Percentiles rank a stretch among this genome's conserved stretches.
These are phyloP conservation scores for Eristalinus aeneus DNA, from an alignment of 2,888 invertebrate species.

Conservation along the genomic window DNA sequence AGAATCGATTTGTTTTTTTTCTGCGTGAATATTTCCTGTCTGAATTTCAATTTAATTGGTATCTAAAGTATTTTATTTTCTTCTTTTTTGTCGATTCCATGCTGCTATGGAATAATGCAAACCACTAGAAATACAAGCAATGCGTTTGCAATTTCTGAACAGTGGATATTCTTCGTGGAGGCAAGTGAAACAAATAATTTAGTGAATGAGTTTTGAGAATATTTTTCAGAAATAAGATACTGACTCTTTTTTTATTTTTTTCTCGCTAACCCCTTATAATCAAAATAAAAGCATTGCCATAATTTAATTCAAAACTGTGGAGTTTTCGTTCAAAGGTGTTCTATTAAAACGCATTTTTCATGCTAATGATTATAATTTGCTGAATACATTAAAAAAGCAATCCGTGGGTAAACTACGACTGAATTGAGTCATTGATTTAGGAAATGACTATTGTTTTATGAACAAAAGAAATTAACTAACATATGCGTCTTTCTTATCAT, in stretches of 20 bases:
- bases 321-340: background rate
- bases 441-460: too few relatives aligned
- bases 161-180: constrained; percentile 78
- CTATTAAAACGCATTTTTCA: background rate
- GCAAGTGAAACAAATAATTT: constrained; percentile 77
- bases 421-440: too few relatives aligned
- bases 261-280: constrained; percentile 47
- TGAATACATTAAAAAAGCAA: background rate
- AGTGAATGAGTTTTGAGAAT: constrained; percentile 43
- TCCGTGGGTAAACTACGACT: background rate
- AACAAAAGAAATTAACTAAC: too few relatives aligned
- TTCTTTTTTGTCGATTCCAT: constrained; percentile 71
- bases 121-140: constrained; percentile 79
- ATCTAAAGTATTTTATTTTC: constrained; percentile 70
- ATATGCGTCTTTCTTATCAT: too few relatives aligned
- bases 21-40: constrained; percentile 7
- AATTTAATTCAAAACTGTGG: background rate
- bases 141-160: constrained; percentile 77
- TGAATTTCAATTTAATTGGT: background rate
- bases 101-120: constrained; percentile 75
- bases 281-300: constrained; percentile 6
- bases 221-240: background rate
- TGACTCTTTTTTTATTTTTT: constrained; percentile 22
- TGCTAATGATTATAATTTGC: background rate
- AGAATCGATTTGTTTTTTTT: constrained; percentile 31